Conservation (phyloP, 1,140 invertebrate genomes). For the Orussus abietinus region DNA sequence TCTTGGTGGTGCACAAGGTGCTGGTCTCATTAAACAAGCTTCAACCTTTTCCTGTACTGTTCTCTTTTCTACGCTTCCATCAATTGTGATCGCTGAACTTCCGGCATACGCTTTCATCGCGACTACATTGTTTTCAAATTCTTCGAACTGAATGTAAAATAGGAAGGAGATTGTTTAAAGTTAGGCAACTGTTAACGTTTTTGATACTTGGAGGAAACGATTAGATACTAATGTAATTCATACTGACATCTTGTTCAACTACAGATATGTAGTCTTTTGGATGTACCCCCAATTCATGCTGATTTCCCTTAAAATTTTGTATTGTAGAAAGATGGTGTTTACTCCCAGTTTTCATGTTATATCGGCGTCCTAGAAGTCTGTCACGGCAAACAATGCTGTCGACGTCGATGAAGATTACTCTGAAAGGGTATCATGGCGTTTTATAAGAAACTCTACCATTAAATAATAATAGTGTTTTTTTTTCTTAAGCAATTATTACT, state of each 20-base stretch:
- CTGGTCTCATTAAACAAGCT: conserved; percentile 26
- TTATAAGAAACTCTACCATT: no score
- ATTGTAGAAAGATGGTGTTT: conserved; percentile 13
- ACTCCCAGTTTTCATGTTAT: conserved; percentile 17
- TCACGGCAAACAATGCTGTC: conserved; percentile 14
- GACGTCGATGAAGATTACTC: conserved; percentile 26
- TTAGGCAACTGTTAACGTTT: no score
- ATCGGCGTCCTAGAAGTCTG: conserved; percentile 19
- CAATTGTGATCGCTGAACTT: conserved; percentile 25
- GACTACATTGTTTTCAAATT: conserved; percentile 24
- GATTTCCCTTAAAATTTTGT: neutral
- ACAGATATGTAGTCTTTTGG: conserved; percentile 18
- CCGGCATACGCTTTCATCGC: conserved; percentile 31
- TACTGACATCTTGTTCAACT: conserved; percentile 26
- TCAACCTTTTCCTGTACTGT: conserved; percentile 30
- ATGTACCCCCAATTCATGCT: conserved; percentile 15
- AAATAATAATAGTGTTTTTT: no score
- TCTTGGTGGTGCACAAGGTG: conserved; percentile 20
- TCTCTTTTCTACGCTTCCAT: conserved; percentile 23
- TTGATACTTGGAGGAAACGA: no score
- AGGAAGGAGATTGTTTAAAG: no score
- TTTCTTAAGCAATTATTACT: no score
- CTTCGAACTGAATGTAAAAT: conserved; percentile 24
- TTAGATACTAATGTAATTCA: neutral
- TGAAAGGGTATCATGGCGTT: no score